These are phyloP conservation scores for Molossus molossus DNA, from an alignment of 2,797 vertebrate species.

Conservation along the genomic window DNA sequence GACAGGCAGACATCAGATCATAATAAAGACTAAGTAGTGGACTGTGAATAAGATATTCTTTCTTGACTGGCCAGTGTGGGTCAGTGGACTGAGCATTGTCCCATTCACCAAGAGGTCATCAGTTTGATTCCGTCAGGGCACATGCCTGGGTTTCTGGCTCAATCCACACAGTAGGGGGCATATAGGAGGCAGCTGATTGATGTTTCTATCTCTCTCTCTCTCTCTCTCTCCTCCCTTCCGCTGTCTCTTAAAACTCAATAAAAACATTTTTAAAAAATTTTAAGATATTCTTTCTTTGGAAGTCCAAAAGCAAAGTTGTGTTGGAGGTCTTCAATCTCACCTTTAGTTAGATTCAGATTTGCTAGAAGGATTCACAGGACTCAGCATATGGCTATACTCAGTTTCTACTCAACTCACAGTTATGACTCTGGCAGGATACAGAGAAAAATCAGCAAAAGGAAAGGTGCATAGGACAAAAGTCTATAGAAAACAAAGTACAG, in stretches of 20 bases:
- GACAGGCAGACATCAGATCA: neutral
- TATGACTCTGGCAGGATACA: neutral
- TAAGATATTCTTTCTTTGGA: neutral
- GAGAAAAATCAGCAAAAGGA: neutral
- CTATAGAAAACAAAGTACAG: neutral
- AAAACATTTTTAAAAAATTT: too few relatives aligned
- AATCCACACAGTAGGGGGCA: too few relatives aligned
- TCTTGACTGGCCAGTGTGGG: neutral
- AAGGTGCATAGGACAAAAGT: neutral
- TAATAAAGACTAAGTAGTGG: neutral
- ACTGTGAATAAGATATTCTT: neutral
- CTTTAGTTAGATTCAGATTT: neutral
- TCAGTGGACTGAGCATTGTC: too few relatives aligned
- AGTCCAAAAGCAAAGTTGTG: neutral
- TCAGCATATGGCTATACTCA: neutral
- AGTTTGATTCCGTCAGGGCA: too few relatives aligned
- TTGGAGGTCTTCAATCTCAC: neutral
- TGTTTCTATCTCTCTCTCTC: too few relatives aligned
- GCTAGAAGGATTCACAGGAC: neutral
- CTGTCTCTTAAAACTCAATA: too few relatives aligned
- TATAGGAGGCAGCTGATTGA: too few relatives aligned
- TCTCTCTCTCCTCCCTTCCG: too few relatives aligned
- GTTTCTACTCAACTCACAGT: neutral
- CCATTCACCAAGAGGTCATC: too few relatives aligned
- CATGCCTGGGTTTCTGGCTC: too few relatives aligned